phyloP scores from a whole-genome alignment of 2,797 vertebrate genomes.

The Tiaroga cobitis region DNA sequence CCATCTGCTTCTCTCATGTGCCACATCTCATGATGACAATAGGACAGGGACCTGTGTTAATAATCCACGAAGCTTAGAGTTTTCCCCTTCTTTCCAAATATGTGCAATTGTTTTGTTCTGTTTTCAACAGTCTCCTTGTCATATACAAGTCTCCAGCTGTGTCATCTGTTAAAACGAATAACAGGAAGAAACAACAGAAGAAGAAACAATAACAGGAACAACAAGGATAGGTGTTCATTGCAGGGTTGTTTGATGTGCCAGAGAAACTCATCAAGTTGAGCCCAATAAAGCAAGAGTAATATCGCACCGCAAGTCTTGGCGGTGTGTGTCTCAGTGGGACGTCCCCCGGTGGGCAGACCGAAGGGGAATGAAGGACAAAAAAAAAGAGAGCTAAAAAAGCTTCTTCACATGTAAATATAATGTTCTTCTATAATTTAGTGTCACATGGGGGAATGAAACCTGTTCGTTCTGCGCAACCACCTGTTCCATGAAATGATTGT shows the following conservation, averaged over 20 bases:
- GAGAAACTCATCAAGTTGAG: constrained; percentile 64
- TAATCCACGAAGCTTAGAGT: background rate
- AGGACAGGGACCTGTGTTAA: constrained; percentile 18
- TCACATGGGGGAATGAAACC: constrained; percentile 62
- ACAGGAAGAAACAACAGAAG: constrained; percentile 9
- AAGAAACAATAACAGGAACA: constrained; percentile 7
- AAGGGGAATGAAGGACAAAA: constrained; percentile 57
- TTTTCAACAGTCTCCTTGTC: constrained; percentile 17
- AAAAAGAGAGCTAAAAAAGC: constrained; percentile 67
- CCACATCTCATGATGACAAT: constrained; percentile 38
- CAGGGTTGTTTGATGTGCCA: constrained; percentile 29
- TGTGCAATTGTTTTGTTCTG: background rate
- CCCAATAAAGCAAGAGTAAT: constrained; percentile 69
- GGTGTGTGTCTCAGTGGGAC: constrained; percentile 31
- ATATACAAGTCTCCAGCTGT: constrained; percentile 19
- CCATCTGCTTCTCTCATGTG: constrained; percentile 36
- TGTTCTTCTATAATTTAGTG: constrained; percentile 70
- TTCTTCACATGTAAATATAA: constrained; percentile 70
- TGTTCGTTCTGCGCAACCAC: constrained; percentile 40
- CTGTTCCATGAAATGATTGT: constrained; percentile 64
- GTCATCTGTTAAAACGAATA: background rate
- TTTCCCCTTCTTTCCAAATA: background rate
- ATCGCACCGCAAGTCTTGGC: constrained; percentile 67
- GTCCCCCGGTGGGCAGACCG: constrained; percentile 39
- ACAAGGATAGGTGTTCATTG: constrained; percentile 2